Evolutionary conservation across 2,888 invertebrate genomes (phyloP).

Genomic region (Drosophila subquinaria): DNA sequence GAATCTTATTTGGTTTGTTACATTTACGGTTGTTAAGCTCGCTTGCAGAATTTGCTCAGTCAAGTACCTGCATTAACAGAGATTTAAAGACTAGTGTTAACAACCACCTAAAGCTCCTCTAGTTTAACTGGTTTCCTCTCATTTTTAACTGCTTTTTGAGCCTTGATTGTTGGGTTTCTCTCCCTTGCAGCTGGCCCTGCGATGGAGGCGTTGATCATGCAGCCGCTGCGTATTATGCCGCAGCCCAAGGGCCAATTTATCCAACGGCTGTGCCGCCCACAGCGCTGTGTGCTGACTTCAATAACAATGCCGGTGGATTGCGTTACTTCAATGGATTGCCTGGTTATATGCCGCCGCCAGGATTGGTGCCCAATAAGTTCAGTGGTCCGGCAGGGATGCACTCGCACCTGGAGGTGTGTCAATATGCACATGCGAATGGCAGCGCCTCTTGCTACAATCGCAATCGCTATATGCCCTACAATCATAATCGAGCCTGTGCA

Average conservation of each 20-base stretch:
- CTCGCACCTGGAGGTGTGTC: slow-evolving; percentile 61
- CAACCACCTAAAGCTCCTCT: background rate
- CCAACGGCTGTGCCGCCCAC: slow-evolving; percentile 22
- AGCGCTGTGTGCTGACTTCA: slow-evolving; percentile 46
- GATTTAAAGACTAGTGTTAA: background rate
- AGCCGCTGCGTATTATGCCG: slow-evolving; percentile 36
- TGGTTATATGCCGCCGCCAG: slow-evolving; percentile 41
- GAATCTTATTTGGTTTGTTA: too few relatives aligned
- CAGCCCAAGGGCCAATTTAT: slow-evolving; percentile 38
- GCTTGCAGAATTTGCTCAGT: background rate
- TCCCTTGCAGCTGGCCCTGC: slow-evolving; percentile 52
- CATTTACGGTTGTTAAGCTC: too few relatives aligned
- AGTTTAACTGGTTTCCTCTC: slow-evolving; percentile 1
- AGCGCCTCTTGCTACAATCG: slow-evolving; percentile 74
- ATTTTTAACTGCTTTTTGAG: background rate
- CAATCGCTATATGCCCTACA: slow-evolving; percentile 85
- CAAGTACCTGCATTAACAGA: background rate
- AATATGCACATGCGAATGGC: slow-evolving; percentile 67
- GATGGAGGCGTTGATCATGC: slow-evolving; percentile 62
- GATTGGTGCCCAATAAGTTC: slow-evolving; percentile 45
- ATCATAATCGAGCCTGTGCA: slow-evolving; percentile 75
- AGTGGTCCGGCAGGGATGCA: slow-evolving; percentile 12
- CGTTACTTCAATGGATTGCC: slow-evolving; percentile 57
- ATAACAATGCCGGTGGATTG: slow-evolving; percentile 48
- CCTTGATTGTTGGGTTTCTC: background rate